Conservation (phyloP, 92 coral and sea anemone species). For the Phenganax subtilis region DNA sequence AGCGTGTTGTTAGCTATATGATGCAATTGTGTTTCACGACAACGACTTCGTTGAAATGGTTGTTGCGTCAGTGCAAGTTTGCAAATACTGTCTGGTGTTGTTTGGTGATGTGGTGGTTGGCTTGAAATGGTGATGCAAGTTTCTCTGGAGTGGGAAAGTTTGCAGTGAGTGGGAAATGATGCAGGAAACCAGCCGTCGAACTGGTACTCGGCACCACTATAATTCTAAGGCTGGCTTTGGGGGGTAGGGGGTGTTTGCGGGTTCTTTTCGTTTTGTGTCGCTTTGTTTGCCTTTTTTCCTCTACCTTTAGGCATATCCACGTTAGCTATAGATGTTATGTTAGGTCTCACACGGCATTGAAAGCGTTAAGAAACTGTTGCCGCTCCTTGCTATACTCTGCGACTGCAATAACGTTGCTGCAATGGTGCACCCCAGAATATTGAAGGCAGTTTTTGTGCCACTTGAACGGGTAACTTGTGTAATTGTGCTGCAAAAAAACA, state of each 20-base stretch:
- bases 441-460: slow-evolving; percentile 4
- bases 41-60: background rate
- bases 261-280: slow-evolving; percentile 12
- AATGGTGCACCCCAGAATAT: slow-evolving; percentile 29
- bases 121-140: background rate
- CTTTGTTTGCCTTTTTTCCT: slow-evolving; percentile 1
- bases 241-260: slow-evolving; percentile 2
- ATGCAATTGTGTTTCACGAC: background rate
- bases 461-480: background rate
- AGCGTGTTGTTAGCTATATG: background rate
- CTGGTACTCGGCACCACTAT: background rate
- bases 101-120: background rate
- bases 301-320: background rate
- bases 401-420: slow-evolving; percentile 39
- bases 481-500: background rate
- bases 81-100: background rate
- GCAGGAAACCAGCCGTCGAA: background rate
- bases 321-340: background rate
- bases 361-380: slow-evolving; percentile 31
- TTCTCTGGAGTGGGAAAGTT: too few species aligned
- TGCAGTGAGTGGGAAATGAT: background rate
- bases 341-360: background rate
- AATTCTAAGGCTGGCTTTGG: background rate
- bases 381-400: slow-evolving; percentile 29
- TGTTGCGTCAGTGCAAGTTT: background rate